Conservation (phyloP, 2,888 invertebrate genomes). For the Diogma glabrata region DNA sequence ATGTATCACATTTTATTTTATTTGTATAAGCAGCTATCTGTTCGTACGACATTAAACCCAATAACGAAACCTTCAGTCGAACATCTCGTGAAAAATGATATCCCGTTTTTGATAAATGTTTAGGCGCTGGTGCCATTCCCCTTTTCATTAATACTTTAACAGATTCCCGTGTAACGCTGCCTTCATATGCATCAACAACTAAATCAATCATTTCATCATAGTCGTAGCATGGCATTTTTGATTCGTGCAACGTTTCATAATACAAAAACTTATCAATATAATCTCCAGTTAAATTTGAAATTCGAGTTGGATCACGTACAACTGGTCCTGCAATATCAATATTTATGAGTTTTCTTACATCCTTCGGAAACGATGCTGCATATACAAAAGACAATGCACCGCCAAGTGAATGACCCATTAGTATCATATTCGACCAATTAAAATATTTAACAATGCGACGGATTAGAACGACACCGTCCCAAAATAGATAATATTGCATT, state of each 20-base stretch:
- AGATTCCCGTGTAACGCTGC: slow-evolving; percentile 55
- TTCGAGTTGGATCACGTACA: slow-evolving; percentile 44
- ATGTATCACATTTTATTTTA: slow-evolving; percentile 58
- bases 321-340: slow-evolving; percentile 69
- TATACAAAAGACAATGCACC: slow-evolving; percentile 72
- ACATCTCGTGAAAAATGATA: slow-evolving; percentile 64
- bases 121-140: slow-evolving; percentile 53
- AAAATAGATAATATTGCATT: slow-evolving; percentile 64
- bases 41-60: slow-evolving; percentile 61
- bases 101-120: slow-evolving; percentile 39
- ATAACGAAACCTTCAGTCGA: slow-evolving; percentile 55
- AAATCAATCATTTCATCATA: slow-evolving; percentile 67
- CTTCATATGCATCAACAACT: slow-evolving; percentile 59
- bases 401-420: slow-evolving; percentile 70
- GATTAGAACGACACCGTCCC: slow-evolving; percentile 65
- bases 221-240: slow-evolving; percentile 55
- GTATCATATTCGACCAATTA: slow-evolving; percentile 59
- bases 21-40: slow-evolving; percentile 58
- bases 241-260: slow-evolving; percentile 52
- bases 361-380: slow-evolving; percentile 61
- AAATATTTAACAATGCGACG: slow-evolving; percentile 62
- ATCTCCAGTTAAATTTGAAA: slow-evolving; percentile 44
- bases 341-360: slow-evolving; percentile 56
- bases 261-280: slow-evolving; percentile 57
- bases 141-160: slow-evolving; percentile 62